A percentile compares a stretch with the other conserved stretches of the same genome.
phyloP scores from a whole-genome alignment of 1,140 invertebrate species.

The Halictus rubicundus region DNA sequence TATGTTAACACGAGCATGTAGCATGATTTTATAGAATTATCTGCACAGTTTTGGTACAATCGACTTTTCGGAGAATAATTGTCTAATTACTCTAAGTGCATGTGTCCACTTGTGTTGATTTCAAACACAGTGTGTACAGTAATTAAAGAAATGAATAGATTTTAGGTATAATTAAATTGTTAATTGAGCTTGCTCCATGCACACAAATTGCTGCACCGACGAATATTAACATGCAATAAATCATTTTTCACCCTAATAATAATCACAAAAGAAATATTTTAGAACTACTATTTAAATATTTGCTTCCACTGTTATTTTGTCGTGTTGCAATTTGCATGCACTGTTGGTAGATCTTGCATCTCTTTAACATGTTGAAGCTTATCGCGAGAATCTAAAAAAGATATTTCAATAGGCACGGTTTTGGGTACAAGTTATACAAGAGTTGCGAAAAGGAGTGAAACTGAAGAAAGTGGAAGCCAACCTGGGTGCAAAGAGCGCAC shows the following conservation, averaged over 20 bases:
- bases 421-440: slow-evolving; percentile 97
- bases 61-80: neutral
- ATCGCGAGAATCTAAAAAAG: neutral
- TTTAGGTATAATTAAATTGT: no score
- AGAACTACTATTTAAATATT: no score
- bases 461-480: slow-evolving; percentile 92
- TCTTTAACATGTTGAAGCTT: neutral
- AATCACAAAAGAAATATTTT: no score
- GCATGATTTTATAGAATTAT: slow-evolving; percentile 21
- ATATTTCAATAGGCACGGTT: slow-evolving; percentile 88
- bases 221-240: no score
- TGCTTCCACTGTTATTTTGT: no score
- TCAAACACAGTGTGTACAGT: neutral
- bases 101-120: neutral
- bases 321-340: no score
- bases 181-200: no score
- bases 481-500: slow-evolving; percentile 74
- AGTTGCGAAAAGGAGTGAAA: slow-evolving; percentile 91
- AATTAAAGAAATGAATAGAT: neutral
- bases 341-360: neutral
- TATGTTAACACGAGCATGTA: slow-evolving; percentile 25
- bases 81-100: neutral
- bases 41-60: neutral
- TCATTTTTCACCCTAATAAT: no score
- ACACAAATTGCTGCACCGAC: no score